These are phyloP conservation scores for Drosophila orena DNA, from an alignment of 1,140 invertebrate genomes.

Conservation along the genomic window DNA sequence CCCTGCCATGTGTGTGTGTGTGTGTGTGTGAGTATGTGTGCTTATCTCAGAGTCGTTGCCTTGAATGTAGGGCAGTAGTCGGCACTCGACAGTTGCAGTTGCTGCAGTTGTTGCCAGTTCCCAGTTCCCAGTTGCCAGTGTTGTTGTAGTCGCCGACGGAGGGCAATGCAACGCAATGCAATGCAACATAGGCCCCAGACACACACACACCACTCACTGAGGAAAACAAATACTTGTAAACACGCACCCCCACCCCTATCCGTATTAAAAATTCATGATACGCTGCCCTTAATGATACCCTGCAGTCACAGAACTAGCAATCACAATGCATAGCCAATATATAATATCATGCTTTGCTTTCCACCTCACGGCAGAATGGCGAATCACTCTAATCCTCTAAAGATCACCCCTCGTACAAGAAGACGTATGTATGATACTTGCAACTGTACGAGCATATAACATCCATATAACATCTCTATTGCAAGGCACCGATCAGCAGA, in stretches of 20 bases:
- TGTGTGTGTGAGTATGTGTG: conserved; percentile 42
- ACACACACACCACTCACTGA: conserved; percentile 11
- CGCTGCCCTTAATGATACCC: conserved; percentile 42
- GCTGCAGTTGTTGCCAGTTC: conserved; percentile 32
- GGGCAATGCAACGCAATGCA: conserved; percentile 51
- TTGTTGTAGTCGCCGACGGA: conserved; percentile 35
- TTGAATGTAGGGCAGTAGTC: conserved; percentile 82
- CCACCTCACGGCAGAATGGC: neutral
- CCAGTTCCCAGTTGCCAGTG: conserved; percentile 23
- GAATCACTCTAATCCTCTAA: neutral
- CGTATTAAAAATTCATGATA: conserved; percentile 21
- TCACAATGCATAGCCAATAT: conserved; percentile 2
- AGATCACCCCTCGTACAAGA: too few species aligned
- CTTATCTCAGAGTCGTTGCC: conserved; percentile 81
- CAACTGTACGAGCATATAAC: too few species aligned
- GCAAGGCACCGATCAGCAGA: too few species aligned
- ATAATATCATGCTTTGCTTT: too few species aligned
- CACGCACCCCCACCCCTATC: conserved; percentile 14
- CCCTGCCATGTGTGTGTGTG: conserved; percentile 13
- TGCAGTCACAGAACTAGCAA: neutral
- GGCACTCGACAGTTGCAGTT: conserved; percentile 73
- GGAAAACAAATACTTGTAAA: conserved; percentile 33
- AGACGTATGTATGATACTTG: too few species aligned
- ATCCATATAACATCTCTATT: too few species aligned
- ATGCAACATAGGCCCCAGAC: conserved; percentile 51